These are phyloP conservation scores for Lucilia sericata DNA, from an alignment of 1,140 invertebrate genomes.

Conservation along the genomic window DNA sequence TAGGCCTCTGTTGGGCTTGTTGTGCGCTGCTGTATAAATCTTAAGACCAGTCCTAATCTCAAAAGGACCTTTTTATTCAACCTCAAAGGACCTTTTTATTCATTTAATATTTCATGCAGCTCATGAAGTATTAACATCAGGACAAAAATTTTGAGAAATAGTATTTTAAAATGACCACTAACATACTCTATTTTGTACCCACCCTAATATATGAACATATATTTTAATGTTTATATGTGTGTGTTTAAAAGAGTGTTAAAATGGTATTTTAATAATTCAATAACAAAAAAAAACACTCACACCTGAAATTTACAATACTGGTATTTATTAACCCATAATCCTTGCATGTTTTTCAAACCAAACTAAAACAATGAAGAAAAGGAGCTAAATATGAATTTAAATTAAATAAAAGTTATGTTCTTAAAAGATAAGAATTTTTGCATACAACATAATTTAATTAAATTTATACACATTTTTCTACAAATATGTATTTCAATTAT, in stretches of 20 bases:
- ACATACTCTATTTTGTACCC: too few relatives aligned
- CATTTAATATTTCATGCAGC: too few relatives aligned
- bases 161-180: too few relatives aligned
- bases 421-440: not conserved
- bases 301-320: not conserved
- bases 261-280: not conserved
- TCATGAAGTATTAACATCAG: too few relatives aligned
- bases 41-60: too few relatives aligned
- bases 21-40: too few relatives aligned
- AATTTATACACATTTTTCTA: not conserved
- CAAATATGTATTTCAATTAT: slow-evolving; percentile 18
- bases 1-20: too few relatives aligned
- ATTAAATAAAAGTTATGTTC: not conserved
- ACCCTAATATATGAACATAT: too few relatives aligned
- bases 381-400: not conserved
- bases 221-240: too few relatives aligned
- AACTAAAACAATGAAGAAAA: not conserved
- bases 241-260: not conserved
- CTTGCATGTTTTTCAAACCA: not conserved
- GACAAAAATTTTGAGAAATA: too few relatives aligned
- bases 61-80: too few relatives aligned
- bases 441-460: not conserved
- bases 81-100: too few relatives aligned
- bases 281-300: not conserved
- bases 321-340: not conserved